A percentile compares a stretch with the other conserved stretches of the same genome.
Evolutionary conservation across 1,140 invertebrate species (phyloP).

Genomic region (Diplogasteroides magnus): DNA sequence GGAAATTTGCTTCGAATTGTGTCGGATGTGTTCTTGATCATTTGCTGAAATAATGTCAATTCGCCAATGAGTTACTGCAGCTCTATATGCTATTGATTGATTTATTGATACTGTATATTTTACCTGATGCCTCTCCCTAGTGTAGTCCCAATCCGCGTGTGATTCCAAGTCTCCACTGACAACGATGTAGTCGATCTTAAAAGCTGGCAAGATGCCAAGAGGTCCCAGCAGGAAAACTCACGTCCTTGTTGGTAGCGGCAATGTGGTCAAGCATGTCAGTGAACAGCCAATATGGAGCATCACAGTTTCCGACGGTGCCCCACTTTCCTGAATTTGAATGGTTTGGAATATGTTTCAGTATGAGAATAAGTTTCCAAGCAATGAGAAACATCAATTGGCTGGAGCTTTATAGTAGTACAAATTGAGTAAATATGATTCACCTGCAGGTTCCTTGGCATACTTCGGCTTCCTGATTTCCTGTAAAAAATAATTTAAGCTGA

Average conservation of each 20-base stretch:
- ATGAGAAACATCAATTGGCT: too few relatives aligned
- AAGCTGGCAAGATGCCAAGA: not conserved
- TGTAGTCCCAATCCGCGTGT: constrained; percentile 43
- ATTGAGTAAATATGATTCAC: too few relatives aligned
- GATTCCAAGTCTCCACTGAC: constrained; percentile 42
- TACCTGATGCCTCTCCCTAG: constrained; percentile 16
- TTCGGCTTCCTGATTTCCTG: too few relatives aligned
- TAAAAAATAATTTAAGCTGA: too few relatives aligned
- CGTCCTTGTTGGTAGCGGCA: constrained; percentile 32
- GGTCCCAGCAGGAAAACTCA: constrained; percentile 9
- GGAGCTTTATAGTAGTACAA: too few relatives aligned
- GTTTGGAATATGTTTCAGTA: not conserved
- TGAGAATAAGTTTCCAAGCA: too few relatives aligned
- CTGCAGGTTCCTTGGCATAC: too few relatives aligned
- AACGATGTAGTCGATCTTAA: constrained; percentile 43
- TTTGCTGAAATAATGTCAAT: too few relatives aligned
- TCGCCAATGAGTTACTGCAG: too few relatives aligned
- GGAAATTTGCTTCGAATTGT: constrained; percentile 37
- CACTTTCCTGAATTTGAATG: constrained; percentile 17
- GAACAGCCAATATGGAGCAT: constrained; percentile 44
- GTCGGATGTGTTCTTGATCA: constrained; percentile 34
- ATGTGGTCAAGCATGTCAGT: constrained; percentile 40
- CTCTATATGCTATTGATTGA: too few relatives aligned
- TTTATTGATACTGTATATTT: constrained; percentile 15
- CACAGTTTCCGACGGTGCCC: constrained; percentile 38